Base-by-base conservation (phyloP, 2,888 invertebrate genomes). In the Crepidodera aurea region DNA sequence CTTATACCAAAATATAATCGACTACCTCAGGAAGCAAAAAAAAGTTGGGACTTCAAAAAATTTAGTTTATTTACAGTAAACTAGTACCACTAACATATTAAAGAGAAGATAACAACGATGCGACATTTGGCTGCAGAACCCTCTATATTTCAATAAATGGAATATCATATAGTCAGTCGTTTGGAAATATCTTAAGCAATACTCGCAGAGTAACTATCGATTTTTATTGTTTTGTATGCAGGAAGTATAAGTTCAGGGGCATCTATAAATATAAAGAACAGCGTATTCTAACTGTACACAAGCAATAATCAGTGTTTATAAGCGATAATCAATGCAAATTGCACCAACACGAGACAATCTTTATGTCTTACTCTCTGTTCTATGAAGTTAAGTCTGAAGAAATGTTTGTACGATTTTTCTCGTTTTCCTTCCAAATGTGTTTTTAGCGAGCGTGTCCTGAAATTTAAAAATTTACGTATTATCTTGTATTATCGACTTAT, bases 231-330 rank as follows among this genome's bases (percentile, higher is more conserved):
- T 29, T 54, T 44, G n/a, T 16, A 53, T 40, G 39, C 15, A 54
- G 42, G 54, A 54, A 54, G 42, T 54, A 22, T 42, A 54, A 54
- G 54, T 54, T 54, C 54, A 42, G 6, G 54, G 54, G 2, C 42
- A n/a, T 29, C 29, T 42, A 15, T 16, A 42, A 27, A 54, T 34
- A 27, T 27, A 29, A 40, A 12, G 1, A 40, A 51, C 51, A 37
- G 22, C 12, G 34, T 10, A 27, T 6, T 54, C 18, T 54, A 54
- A 54, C 42, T 54, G 53, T 42, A 54, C 13, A 48, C 19, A 5
- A 5, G 27, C 22, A 48, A 48, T 27, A 29, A 27, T 40, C 40
- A 40, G 40, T 8, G 16, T 48, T 48, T 48, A 8, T 48, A 19
- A 42, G 19, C 18, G 16, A 18, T 54, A 42, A 54, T 48, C 48